A percentile compares a stretch with the other conserved stretches of the same genome.
Evolutionary conservation across 2,888 invertebrate genomes (phyloP).

Genomic region (Keiferia lycopersicella): DNA sequence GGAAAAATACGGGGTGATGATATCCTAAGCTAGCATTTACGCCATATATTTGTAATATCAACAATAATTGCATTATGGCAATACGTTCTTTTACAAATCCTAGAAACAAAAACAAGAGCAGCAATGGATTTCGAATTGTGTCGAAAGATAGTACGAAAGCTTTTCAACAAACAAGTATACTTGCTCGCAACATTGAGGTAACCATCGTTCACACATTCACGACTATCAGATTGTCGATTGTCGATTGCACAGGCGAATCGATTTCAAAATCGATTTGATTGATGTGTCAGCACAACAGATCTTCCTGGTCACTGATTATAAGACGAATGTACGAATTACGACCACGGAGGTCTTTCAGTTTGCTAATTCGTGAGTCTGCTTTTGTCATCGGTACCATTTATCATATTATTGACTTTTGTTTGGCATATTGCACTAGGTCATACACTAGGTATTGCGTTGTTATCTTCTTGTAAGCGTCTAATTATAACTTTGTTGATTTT

Average conservation of each 20-base stretch:
- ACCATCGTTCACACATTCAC: neutral
- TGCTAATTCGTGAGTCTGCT: neutral
- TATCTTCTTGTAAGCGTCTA: neutral
- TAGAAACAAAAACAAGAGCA: too few relatives aligned
- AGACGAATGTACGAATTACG: slow-evolving; percentile 1
- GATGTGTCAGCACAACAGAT: slow-evolving; percentile 15
- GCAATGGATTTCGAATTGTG: too few relatives aligned
- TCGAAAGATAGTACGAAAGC: neutral
- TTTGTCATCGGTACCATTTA: neutral
- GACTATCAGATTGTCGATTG: neutral
- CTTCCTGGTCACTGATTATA: slow-evolving; percentile 19
- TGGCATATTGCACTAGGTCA: slow-evolving; percentile 1
- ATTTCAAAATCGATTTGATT: slow-evolving; percentile 18
- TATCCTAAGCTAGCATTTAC: too few relatives aligned
- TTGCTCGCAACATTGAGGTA: slow-evolving; percentile 4
- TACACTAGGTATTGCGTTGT: neutral
- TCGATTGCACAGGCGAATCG: slow-evolving; percentile 11
- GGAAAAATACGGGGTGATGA: too few relatives aligned
- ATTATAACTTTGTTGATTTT: neutral
- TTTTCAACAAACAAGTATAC: neutral
- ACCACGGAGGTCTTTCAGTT: neutral
- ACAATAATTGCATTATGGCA: too few relatives aligned
- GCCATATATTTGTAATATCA: too few relatives aligned
- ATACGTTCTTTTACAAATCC: too few relatives aligned
- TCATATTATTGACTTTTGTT: slow-evolving; percentile 2